Conservation (phyloP, 2,113 vertebrate species). For the Phylloscopus trochilus region DNA sequence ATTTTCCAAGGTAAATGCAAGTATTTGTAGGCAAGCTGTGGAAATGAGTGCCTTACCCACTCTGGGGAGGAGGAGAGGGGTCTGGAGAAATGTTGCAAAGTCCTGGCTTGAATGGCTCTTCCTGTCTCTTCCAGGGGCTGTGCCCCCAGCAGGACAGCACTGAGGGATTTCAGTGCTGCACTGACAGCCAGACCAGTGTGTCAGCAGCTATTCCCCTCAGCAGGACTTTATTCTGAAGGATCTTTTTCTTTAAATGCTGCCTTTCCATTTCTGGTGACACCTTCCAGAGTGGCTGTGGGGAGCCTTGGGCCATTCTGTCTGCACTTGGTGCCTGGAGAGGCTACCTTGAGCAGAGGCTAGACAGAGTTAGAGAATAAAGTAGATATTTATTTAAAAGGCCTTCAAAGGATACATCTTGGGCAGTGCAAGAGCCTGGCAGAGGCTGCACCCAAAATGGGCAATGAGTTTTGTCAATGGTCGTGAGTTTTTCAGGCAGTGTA, state of each 20-base stretch:
- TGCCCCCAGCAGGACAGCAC: background rate
- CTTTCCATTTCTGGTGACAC: background rate
- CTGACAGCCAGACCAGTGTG: background rate
- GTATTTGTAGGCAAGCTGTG: background rate
- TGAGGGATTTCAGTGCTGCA: background rate
- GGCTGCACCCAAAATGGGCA: background rate
- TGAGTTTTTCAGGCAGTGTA: background rate
- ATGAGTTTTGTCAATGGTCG: background rate
- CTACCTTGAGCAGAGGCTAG: background rate
- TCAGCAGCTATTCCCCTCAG: background rate
- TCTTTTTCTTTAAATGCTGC: background rate
- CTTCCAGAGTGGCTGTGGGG: background rate
- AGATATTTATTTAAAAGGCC: background rate
- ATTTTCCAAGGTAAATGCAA: constrained; percentile 10
- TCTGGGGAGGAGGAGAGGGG: background rate
- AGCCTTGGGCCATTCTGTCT: background rate
- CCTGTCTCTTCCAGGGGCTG: background rate
- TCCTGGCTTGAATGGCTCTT: background rate
- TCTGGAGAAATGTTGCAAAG: background rate
- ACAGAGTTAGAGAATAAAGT: background rate
- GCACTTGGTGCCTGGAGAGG: background rate
- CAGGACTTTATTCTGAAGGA: background rate
- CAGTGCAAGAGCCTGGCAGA: background rate
- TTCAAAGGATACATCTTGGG: background rate
- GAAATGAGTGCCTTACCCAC: background rate